Evolutionary conservation across 1,140 invertebrate species (phyloP).

Genomic region (Sarcophaga bullata): DNA sequence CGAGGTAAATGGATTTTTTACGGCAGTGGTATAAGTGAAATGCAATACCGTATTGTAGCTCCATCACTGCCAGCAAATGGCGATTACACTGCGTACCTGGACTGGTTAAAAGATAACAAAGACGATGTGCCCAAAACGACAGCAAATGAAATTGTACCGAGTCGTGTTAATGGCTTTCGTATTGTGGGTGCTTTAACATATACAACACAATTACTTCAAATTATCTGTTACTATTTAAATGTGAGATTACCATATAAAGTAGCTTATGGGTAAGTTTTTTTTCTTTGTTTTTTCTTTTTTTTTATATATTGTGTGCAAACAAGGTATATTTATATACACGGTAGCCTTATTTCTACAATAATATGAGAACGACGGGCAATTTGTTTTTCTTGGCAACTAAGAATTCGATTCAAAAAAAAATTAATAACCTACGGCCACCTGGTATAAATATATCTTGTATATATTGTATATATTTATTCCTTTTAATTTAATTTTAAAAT

Average conservation of each 20-base stretch:
- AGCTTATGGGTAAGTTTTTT: constrained; percentile 72
- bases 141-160: constrained; percentile 63
- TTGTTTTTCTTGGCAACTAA: too few species aligned
- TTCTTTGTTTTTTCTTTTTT: too few species aligned
- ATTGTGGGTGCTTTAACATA: constrained; percentile 84
- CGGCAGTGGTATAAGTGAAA: constrained; percentile 73
- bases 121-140: constrained; percentile 70
- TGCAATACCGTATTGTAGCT: constrained; percentile 78
- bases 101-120: constrained; percentile 77
- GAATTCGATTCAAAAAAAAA: not conserved
- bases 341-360: too few species aligned
- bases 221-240: constrained; percentile 81
- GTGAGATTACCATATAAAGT: constrained; percentile 79
- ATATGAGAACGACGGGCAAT: too few species aligned
- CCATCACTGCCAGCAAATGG: constrained; percentile 77
- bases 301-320: too few species aligned
- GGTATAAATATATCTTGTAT: not conserved
- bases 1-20: constrained; percentile 78
- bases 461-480: not conserved
- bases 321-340: too few species aligned
- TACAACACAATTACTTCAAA: constrained; percentile 79
- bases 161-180: constrained; percentile 75
- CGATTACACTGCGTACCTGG: constrained; percentile 80
- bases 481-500: not conserved
- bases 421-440: not conserved